Evolutionary conservation across 2,797 vertebrate genomes (phyloP).

Genomic region (Esox masquinongy): DNA sequence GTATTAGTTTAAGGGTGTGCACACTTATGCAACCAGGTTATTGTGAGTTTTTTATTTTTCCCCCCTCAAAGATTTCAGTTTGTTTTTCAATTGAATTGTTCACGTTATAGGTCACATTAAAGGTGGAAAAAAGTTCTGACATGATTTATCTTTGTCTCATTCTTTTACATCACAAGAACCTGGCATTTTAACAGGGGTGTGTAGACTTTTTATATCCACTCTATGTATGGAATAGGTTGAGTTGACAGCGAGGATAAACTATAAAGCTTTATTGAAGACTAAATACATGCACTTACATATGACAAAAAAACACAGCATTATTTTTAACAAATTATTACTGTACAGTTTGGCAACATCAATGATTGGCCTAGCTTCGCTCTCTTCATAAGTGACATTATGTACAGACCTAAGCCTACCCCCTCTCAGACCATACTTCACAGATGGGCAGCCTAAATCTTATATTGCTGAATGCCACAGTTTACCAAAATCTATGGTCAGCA

Average conservation of each 20-base stretch:
- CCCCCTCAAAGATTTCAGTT: too few species aligned
- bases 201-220: too few species aligned
- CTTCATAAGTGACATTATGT: not conserved
- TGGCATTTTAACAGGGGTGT: too few species aligned
- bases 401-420: not conserved
- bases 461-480: conserved; percentile 45
- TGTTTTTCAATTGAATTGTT: too few species aligned
- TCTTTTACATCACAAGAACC: too few species aligned
- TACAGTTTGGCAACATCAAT: conserved; percentile 10
- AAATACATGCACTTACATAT: not conserved
- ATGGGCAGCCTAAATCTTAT: conserved; percentile 27
- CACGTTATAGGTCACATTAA: too few species aligned
- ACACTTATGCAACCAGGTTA: too few species aligned
- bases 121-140: too few species aligned
- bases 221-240: not conserved
- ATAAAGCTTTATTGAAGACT: not conserved
- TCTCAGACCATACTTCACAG: not conserved
- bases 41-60: too few species aligned
- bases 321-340: conserved; percentile 10
- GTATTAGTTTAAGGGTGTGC: too few species aligned
- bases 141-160: too few species aligned
- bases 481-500: conserved; percentile 52
- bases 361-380: not conserved
- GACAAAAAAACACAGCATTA: not conserved
- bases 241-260: not conserved